A percentile compares a stretch with the other conserved stretches of the same genome.
Conservation (phyloP, 1,140 invertebrate genomes). For the Gerris buenoi region DNA sequence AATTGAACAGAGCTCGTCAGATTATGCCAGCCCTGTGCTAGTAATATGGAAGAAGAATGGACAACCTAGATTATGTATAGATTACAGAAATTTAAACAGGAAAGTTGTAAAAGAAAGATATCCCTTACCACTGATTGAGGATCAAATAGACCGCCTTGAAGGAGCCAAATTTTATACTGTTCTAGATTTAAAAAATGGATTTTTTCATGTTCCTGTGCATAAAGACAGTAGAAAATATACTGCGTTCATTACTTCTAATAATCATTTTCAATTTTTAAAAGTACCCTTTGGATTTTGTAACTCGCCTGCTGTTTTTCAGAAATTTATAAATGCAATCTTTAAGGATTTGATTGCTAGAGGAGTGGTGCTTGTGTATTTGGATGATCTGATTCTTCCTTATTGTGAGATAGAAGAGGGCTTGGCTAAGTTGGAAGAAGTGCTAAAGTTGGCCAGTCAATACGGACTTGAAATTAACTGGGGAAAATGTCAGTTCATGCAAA, state of each 20-base stretch:
- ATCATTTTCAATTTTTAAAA: conserved; percentile 22
- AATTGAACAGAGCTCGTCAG: conserved; percentile 15
- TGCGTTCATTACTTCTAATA: conserved; percentile 13
- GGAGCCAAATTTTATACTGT: conserved; percentile 4
- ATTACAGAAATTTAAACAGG: conserved; percentile 22
- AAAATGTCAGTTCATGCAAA: conserved; percentile 26
- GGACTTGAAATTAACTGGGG: conserved; percentile 28
- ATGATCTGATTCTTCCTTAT: conserved; percentile 14
- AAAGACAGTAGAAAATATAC: neutral
- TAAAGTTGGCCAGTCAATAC: conserved; percentile 22
- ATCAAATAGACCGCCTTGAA: conserved; percentile 19
- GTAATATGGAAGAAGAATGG: conserved; percentile 22
- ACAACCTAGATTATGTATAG: conserved; percentile 18
- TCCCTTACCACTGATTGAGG: conserved; percentile 23
- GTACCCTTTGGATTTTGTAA: conserved; percentile 27
- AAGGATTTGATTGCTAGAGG: conserved; percentile 2
- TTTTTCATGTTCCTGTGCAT: neutral
- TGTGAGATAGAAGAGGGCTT: conserved; percentile 7
- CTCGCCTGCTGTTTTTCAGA: conserved; percentile 22
- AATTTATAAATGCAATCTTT: conserved; percentile 23
- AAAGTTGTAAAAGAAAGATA: conserved; percentile 21
- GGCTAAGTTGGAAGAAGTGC: conserved; percentile 12
- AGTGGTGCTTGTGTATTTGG: conserved; percentile 14
- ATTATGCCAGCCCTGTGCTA: conserved; percentile 19
- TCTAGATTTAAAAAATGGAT: neutral